Percentiles rank a stretch among this genome's conserved stretches.
Evolutionary conservation across 2,113 vertebrate genomes (phyloP).

Genomic region (Tympanuchus pallidicinctus): DNA sequence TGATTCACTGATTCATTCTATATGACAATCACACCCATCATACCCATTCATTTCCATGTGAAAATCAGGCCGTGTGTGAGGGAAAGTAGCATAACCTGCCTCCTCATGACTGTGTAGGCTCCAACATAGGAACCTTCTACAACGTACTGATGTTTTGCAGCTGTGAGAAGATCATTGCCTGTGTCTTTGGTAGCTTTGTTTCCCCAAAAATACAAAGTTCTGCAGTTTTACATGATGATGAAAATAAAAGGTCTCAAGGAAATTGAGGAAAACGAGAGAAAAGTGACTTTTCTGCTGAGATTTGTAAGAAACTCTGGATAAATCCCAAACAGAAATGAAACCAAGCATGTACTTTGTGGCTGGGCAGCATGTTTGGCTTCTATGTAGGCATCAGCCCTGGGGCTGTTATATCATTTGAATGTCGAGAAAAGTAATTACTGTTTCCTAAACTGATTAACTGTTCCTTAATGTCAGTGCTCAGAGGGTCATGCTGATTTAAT

Average conservation of each 20-base stretch:
- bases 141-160: background rate
- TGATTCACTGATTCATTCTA: background rate
- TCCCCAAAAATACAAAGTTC: background rate
- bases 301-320: background rate
- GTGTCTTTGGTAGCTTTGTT: background rate
- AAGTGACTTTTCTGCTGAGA: background rate
- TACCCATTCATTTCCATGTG: background rate
- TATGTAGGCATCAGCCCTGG: background rate
- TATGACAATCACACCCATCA: background rate
- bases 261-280: fast-evolving
- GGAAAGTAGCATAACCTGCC: background rate
- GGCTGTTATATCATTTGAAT: background rate
- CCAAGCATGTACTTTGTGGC: background rate
- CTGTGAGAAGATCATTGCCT: background rate
- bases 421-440: constrained; percentile 24
- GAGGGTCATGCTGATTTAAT: constrained; percentile 62
- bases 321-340: background rate
- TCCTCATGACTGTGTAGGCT: background rate
- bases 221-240: background rate
- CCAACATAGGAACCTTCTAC: background rate
- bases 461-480: constrained; percentile 38
- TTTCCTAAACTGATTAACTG: constrained; percentile 63
- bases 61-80: background rate
- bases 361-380: background rate
- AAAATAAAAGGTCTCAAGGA: background rate